These are phyloP conservation scores for Betta splendens DNA, from an alignment of 2,797 vertebrate species.

Conservation along the genomic window DNA sequence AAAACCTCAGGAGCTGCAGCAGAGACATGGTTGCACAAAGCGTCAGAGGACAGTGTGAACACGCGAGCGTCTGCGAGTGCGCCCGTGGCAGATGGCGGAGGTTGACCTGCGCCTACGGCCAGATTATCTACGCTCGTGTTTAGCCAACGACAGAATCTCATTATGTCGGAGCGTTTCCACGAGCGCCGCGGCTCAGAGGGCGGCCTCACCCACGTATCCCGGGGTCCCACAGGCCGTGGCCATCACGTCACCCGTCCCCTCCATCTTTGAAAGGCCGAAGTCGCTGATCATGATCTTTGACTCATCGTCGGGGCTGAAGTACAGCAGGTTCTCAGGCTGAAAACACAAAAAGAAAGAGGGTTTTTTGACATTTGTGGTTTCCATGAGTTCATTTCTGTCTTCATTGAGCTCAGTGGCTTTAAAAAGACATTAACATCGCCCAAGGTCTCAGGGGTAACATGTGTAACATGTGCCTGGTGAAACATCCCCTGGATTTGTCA, in stretches of 20 bases:
- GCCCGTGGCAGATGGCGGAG: slow-evolving; percentile 41
- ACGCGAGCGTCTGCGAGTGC: slow-evolving; percentile 17
- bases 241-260: slow-evolving; percentile 95
- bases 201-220: slow-evolving; percentile 92
- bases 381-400: no score
- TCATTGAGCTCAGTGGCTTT: no score
- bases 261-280: slow-evolving; percentile 96
- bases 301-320: slow-evolving; percentile 93
- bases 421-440: no score
- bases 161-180: slow-evolving; percentile 48
- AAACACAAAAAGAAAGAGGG: slow-evolving; percentile 24
- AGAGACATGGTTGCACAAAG: not conserved
- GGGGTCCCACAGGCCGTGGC: slow-evolving; percentile 95
- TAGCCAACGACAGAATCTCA: slow-evolving; percentile 43
- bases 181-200: slow-evolving; percentile 30
- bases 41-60: not conserved
- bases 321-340: slow-evolving; percentile 93
- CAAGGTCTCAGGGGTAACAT: no score
- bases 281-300: slow-evolving; percentile 99
- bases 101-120: slow-evolving; percentile 49
- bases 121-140: slow-evolving; percentile 55
- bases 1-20: slow-evolving; percentile 95
- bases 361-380: no score
- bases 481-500: slow-evolving; percentile 19
- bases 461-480: no score